Evolutionary conservation across 2,888 invertebrate genomes (phyloP).

Genomic region (Conus canariensis): DNA sequence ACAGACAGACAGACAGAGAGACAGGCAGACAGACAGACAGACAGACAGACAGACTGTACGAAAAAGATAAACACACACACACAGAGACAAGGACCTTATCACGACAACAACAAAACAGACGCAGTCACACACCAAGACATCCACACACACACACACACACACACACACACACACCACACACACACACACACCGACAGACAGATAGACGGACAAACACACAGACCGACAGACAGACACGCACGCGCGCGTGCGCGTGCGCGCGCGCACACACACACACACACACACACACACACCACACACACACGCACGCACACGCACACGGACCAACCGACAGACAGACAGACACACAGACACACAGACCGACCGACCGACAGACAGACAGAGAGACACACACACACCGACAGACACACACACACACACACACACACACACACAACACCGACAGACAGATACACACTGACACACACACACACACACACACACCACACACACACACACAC

Average conservation of each 20-base stretch:
- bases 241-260: too few species aligned
- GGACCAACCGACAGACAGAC: background rate
- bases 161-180: constrained; percentile 23
- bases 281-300: background rate
- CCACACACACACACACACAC: too few species aligned
- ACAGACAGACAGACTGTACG: background rate
- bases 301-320: background rate
- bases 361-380: background rate
- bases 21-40: background rate
- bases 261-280: too few species aligned
- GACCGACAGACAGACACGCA: background rate
- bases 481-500: background rate
- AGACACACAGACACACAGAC: background rate
- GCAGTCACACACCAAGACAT: too few species aligned
- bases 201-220: background rate
- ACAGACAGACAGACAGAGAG: constrained; percentile 11
- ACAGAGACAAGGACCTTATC: background rate
- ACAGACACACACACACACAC: background rate
- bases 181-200: constrained; percentile 9
- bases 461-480: background rate
- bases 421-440: background rate
- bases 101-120: background rate
- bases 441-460: background rate
- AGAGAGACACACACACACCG: background rate
- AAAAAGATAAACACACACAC: background rate